Evolutionary conservation across 2,888 invertebrate genomes (phyloP).

Genomic region (Phortica okadai): DNA sequence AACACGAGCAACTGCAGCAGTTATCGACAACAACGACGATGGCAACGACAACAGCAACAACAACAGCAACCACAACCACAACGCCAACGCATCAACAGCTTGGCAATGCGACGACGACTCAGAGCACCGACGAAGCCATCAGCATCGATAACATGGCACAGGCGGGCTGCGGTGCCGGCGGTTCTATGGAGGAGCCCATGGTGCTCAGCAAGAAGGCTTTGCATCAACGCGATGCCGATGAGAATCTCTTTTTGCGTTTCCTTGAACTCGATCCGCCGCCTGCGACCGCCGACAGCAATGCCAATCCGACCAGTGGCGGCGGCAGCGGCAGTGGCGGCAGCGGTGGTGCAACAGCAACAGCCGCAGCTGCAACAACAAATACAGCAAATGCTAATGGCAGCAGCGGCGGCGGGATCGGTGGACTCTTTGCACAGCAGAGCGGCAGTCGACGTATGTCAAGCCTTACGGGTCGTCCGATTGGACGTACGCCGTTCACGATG

Average conservation of each 20-base stretch:
- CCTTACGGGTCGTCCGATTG: conserved; percentile 75
- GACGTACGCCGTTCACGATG: conserved; percentile 89
- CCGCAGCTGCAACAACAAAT: conserved; percentile 44
- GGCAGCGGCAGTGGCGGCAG: background rate
- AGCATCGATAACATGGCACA: conserved; percentile 43
- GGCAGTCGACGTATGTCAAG: conserved; percentile 66
- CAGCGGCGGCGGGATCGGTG: background rate
- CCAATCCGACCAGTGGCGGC: conserved; percentile 59
- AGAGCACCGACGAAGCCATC: conserved; percentile 48
- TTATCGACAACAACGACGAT: conserved; percentile 39
- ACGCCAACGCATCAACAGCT: conserved; percentile 42
- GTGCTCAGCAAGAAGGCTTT: conserved; percentile 79
- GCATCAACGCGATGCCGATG: conserved; percentile 82
- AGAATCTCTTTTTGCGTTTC: conserved; percentile 85
- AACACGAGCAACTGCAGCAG: conserved; percentile 40
- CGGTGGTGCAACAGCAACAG: background rate
- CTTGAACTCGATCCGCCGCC: conserved; percentile 86
- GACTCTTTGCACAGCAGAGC: conserved; percentile 22
- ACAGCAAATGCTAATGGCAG: conserved; percentile 76
- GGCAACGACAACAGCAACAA: conserved; percentile 38
- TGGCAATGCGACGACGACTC: conserved; percentile 55
- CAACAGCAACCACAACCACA: conserved; percentile 48
- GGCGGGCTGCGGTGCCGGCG: conserved; percentile 22
- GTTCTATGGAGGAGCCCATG: conserved; percentile 59
- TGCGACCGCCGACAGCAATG: conserved; percentile 78